A percentile compares a stretch with the other conserved stretches of the same genome.
Conservation (phyloP, 2,888 invertebrate species). For the Stenchaetothrips biformis region DNA sequence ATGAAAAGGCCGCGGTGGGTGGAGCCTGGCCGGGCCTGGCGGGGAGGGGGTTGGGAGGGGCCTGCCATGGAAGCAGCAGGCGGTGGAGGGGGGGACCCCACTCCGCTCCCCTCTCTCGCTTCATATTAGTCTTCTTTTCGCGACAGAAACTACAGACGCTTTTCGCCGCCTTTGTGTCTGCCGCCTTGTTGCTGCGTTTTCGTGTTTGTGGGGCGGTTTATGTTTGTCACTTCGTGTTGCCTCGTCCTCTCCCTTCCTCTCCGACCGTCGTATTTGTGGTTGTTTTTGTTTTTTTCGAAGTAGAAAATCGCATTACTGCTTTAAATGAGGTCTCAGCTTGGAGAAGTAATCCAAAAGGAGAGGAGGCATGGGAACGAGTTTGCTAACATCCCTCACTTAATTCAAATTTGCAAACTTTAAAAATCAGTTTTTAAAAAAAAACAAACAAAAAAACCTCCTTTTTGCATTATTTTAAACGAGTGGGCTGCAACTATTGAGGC, state of each 20-base stretch:
- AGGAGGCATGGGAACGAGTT: too few species aligned
- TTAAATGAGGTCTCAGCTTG: too few species aligned
- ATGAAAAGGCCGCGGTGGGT: not conserved
- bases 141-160: not conserved
- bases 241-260: not conserved
- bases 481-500: too few species aligned
- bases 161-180: not conserved
- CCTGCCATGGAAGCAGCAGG: not conserved
- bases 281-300: too few species aligned
- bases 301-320: too few species aligned
- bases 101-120: not conserved
- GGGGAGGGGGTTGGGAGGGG: not conserved
- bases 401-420: too few species aligned
- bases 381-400: too few species aligned
- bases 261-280: too few species aligned
- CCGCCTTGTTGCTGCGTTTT: constrained; percentile 20
- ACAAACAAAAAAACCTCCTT: too few species aligned
- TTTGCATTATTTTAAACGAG: too few species aligned
- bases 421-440: too few species aligned
- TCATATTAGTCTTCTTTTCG: not conserved
- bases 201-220: constrained; percentile 12
- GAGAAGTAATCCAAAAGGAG: too few species aligned
- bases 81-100: not conserved
- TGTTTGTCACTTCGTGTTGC: not conserved
- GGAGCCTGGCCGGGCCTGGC: not conserved